Evolutionary conservation across 23 tunicate genomes (phyloP), one percentile per base, ranked within the genome.

Genomic region (Botrylloides violaceus): DNA sequence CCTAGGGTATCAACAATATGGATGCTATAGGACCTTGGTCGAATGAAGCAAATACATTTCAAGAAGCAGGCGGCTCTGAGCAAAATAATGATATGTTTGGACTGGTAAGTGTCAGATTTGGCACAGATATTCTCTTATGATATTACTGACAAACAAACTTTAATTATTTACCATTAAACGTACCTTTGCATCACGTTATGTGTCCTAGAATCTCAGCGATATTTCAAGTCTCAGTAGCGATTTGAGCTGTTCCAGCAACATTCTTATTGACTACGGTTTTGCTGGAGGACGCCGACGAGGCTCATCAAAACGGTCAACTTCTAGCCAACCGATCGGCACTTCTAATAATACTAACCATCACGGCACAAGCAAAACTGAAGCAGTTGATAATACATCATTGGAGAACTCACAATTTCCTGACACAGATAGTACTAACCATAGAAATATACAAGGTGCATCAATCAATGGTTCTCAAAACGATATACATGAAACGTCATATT

Each of bases 171-270:
- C 19, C n/a, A n/a, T n/a, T n/a, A n/a, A n/a, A n/a, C n/a, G n/a
- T n/a, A n/a, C n/a, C n/a, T n/a, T n/a, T n/a, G n/a, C n/a, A n/a
- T n/a, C n/a, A n/a, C n/a, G n/a, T n/a, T n/a, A n/a, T n/a, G n/a
- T n/a, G n/a, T n/a, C n/a, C n/a, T 59, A 86, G 94, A 80, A 86
- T 60, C 85, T 86, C 80, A 86, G 94, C 72, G 94, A 86, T 63
- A 75, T 86, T 30, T 86, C 94, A 21, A 79, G 85, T 66, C 77
- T 86, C 71, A 86, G 94, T 64, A 86, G 94, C 64, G 85, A 86
- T 23, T 79, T 86, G 66, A 86, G 94, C 34, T 34, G 83, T 38
- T 64, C 84, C 20, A 86, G 94, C 70, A 38, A 73, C 19, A 29
- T 72, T 35, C 61, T 65, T 5, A 27, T 34, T 12, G 83, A 86